Base-by-base conservation (phyloP, 2,797 vertebrate species). In the Falco columbarius region DNA sequence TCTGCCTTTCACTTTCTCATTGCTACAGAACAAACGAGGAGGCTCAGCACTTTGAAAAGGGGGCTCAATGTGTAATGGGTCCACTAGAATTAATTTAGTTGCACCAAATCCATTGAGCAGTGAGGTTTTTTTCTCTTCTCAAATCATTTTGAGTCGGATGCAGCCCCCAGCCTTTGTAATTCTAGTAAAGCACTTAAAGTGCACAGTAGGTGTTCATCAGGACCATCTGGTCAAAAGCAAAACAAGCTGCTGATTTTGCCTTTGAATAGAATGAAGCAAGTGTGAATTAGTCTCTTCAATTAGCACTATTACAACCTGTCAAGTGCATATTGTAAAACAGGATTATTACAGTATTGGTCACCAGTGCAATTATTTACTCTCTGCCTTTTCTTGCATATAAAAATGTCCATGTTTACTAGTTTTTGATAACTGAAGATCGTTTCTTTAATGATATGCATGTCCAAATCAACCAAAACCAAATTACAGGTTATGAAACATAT, bases 191-290 rank as follows among this genome's bases (percentile, higher is more conserved):
- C 99, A 99, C 99, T 99, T 99, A 99, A 99, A 99, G 99, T 99
- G 99, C 99, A 99, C 99, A 99, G 99, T 99, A 99, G 99, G 99
- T 98, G 99, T 99, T 99, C 99, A 99, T 99, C 99, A 99, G 99
- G 99, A 99, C 99, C 99, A 99, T 99, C 99, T 99, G 99, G 99
- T 99, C 98, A 99, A 99, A 99, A 98, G 98, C 98, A 98, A 98
- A 98, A 98, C 98, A 98, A 98, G 98, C 98, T 98, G 98, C 98
- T 98, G 98, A 98, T 98, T 98, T 98, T 97, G 98, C 97, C 98
- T 98, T 98, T 98, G 98, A 98, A 98, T 98, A 97, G 98, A 98
- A 98, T 98, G 98, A 98, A 98, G 98, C 98, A 98, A 98, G 98
- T 98, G 98, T 98, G 98, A 98, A 99, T 99, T 99, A 99, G 99